Evolutionary conservation across 2,113 vertebrate genomes (phyloP), one percentile per base, ranked within the genome.

Genomic region (Cinclus mexicanus): DNA sequence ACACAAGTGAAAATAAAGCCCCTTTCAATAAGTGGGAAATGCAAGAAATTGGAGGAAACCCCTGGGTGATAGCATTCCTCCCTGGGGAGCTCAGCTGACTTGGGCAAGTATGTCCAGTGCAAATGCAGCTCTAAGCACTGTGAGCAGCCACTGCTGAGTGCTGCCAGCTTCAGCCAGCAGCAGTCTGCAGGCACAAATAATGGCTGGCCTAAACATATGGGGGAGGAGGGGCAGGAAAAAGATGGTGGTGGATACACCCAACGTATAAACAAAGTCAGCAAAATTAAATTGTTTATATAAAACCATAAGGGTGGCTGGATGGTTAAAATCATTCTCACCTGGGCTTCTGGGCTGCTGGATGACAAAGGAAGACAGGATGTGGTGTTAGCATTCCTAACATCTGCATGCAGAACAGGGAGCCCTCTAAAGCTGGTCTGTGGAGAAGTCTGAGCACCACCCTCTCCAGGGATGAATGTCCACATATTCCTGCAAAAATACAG

Each of bases 191-290:
- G 37, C 53, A 90, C 69, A 59, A 77, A 64, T 55, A 24, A 50
- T 39, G 29, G 33, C 18, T 53, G 46, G 21, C 42, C 63, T 50
- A 44, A 71, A 83, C 61, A 37, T 11, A 55, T 1, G 0, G 22
- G 4, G 18, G 13, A 5, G 2, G 4, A 6, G 13, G 12, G 8
- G 3, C 35, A 37, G 2, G 5, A n/a, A 13, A 33, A 18, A 15
- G 1, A 22, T 46, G 21, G 14, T 37, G 8, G 19, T 55, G 35
- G 39, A 46, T 29, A 60, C 25, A 21, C 4, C 1, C 12, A 84
- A 41, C 15, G 6, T 23, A 41, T 6, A 12, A 11, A 39, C 4
- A 16, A 77, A 25, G 26, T 39, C 35, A 56, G 23, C 9, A 35
- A 82, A 70, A 89, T 24, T 25, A 22, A 52, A 33, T 18, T 61